Conservation (phyloP, 2,888 invertebrate species). For the Diachrysia chrysitis region DNA sequence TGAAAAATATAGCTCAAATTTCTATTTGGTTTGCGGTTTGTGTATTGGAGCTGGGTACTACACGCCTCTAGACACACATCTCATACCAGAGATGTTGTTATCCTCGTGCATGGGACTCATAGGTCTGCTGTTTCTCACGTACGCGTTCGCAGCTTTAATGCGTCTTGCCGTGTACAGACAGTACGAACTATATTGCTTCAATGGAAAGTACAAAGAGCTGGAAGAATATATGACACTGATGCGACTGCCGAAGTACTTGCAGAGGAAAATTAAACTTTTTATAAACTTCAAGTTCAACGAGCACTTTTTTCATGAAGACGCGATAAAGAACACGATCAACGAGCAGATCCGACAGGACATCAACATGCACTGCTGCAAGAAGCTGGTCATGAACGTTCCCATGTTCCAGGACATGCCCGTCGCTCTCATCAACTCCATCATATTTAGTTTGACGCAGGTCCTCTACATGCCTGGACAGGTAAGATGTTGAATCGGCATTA, state of each 20-base stretch:
- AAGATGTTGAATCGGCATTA: not conserved
- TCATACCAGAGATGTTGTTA: constrained; percentile 65
- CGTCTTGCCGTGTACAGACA: constrained; percentile 69
- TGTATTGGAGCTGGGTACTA: constrained; percentile 71
- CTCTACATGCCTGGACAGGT: constrained; percentile 89
- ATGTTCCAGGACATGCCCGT: constrained; percentile 87
- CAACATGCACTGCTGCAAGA: constrained; percentile 86
- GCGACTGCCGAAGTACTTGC: constrained; percentile 66
- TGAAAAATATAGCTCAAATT: constrained; percentile 69
- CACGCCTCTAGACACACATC: constrained; percentile 59
- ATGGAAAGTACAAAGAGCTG: constrained; percentile 68
- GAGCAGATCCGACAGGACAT: constrained; percentile 88
- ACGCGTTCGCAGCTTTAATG: constrained; percentile 65
- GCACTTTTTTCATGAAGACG: constrained; percentile 72
- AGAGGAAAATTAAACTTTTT: constrained; percentile 70
- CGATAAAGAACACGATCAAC: constrained; percentile 73
- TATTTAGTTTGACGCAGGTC: constrained; percentile 85
- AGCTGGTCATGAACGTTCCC: constrained; percentile 86
- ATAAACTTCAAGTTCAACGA: constrained; percentile 76
- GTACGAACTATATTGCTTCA: constrained; percentile 66
- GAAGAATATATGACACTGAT: constrained; percentile 70
- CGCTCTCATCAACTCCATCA: constrained; percentile 83
- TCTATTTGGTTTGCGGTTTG: constrained; percentile 68
- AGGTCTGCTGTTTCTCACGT: constrained; percentile 69
- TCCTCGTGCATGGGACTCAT: constrained; percentile 63